phyloP scores from a whole-genome alignment of 64 coral and sea anemone genomes.

The Porites australiensis region DNA sequence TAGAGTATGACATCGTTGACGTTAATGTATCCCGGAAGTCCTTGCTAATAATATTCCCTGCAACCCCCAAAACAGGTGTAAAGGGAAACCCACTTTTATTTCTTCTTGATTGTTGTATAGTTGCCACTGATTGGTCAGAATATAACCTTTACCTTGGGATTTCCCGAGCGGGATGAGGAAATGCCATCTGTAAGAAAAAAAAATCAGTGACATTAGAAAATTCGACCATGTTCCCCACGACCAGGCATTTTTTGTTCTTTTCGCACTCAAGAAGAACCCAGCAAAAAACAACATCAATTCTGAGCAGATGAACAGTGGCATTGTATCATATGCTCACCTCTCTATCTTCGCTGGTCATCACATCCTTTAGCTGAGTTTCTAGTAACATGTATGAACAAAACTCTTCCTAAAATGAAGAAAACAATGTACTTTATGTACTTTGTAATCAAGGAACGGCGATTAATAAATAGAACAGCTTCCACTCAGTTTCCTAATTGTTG shows the following conservation, averaged over 20 bases:
- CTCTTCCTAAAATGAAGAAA: constrained; percentile 75
- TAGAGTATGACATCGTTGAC: too few relatives aligned
- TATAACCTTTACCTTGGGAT: constrained; percentile 72
- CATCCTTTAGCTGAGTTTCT: constrained; percentile 98
- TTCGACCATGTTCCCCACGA: too few relatives aligned
- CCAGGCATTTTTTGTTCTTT: too few relatives aligned
- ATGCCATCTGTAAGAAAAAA: constrained; percentile 79
- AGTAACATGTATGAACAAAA: constrained; percentile 99
- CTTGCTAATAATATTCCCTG: too few relatives aligned
- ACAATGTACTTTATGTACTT: neutral
- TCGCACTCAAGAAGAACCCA: too few relatives aligned
- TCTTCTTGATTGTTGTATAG: too few relatives aligned
- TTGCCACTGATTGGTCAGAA: neutral
- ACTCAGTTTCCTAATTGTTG: too few relatives aligned
- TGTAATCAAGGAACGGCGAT: neutral
- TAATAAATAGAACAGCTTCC: too few relatives aligned
- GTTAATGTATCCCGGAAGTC: too few relatives aligned
- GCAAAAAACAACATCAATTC: too few relatives aligned
- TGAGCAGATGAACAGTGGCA: neutral
- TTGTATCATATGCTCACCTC: constrained; percentile 44
- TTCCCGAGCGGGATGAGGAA: constrained; percentile 86
- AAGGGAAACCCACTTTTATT: too few relatives aligned
- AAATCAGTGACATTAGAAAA: neutral
- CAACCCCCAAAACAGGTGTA: too few relatives aligned
- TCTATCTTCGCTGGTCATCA: constrained; percentile 95